phyloP scores from a whole-genome alignment of 1,140 invertebrate species.

The Bombus confusus region DNA sequence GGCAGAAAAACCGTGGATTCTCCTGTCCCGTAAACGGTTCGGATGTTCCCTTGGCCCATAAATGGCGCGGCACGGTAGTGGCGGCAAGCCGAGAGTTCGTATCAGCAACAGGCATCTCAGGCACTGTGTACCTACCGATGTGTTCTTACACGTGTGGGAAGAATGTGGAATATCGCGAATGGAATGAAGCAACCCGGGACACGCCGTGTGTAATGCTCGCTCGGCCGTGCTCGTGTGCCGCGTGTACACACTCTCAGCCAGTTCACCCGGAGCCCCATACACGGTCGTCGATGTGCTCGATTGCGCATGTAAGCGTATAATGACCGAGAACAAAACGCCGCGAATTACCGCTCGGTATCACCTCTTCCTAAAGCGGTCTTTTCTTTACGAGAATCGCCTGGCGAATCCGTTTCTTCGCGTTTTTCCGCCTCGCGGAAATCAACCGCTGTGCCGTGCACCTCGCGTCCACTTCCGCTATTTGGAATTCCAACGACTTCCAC shows the following conservation, averaged over 20 bases:
- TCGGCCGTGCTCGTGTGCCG: slow-evolving; percentile 34
- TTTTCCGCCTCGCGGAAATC: neutral
- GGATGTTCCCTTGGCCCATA: slow-evolving; percentile 76
- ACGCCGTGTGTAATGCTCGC: slow-evolving; percentile 58
- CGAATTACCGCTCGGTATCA: slow-evolving; percentile 55
- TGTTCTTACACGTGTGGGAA: slow-evolving; percentile 80
- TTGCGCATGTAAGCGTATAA: slow-evolving; percentile 60
- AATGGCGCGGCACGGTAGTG: slow-evolving; percentile 74
- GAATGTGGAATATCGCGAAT: slow-evolving; percentile 81
- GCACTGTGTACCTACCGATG: slow-evolving; percentile 72
- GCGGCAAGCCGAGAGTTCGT: slow-evolving; percentile 63
- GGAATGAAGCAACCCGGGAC: slow-evolving; percentile 78
- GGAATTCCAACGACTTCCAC: neutral
- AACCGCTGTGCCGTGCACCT: too few species aligned
- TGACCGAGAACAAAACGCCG: slow-evolving; percentile 63
- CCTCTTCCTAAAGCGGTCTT: slow-evolving; percentile 47
- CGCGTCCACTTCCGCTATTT: neutral
- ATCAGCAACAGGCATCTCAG: slow-evolving; percentile 78
- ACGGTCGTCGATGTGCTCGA: slow-evolving; percentile 56
- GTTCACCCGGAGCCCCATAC: neutral
- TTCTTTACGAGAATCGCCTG: neutral
- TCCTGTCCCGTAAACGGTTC: slow-evolving; percentile 75
- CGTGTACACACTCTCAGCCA: neutral
- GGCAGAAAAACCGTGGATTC: slow-evolving; percentile 50
- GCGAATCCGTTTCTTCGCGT: slow-evolving; percentile 1